Percentiles rank a stretch among this genome's conserved stretches.
These are phyloP conservation scores for Pseudomugil tenellus DNA, from an alignment of 2,797 vertebrate species.

Conservation along the genomic window DNA sequence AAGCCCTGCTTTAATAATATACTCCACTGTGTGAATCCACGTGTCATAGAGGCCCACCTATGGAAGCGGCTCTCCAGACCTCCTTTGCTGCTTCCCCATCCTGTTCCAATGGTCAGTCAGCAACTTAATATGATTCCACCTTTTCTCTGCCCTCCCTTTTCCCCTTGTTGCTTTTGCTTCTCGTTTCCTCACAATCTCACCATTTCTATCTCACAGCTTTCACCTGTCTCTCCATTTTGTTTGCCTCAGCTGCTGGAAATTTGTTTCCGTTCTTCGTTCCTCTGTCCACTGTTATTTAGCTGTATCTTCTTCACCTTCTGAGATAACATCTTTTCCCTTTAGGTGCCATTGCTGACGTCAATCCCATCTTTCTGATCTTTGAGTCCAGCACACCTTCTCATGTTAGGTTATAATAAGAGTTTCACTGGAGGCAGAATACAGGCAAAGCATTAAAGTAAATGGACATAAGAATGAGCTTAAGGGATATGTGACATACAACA, in stretches of 20 bases:
- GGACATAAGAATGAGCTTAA: slow-evolving; percentile 3
- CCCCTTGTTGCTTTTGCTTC: too few species aligned
- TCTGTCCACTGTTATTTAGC: slow-evolving; percentile 19
- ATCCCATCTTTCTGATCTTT: slow-evolving; percentile 9
- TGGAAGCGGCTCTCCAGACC: slow-evolving; percentile 71
- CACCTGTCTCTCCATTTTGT: slow-evolving; percentile 9
- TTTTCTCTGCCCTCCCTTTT: slow-evolving; percentile 45
- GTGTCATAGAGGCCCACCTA: slow-evolving; percentile 70
- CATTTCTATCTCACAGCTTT: slow-evolving; percentile 41
- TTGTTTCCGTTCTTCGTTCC: slow-evolving; percentile 5
- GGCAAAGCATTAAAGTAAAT: slow-evolving; percentile 31
- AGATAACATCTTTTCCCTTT: neutral
- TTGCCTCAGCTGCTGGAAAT: slow-evolving; percentile 3
- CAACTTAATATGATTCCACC: slow-evolving; percentile 60
- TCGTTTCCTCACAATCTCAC: slow-evolving; percentile 40
- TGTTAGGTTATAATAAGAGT: slow-evolving; percentile 16
- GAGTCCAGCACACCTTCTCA: slow-evolving; percentile 13
- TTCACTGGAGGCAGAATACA: slow-evolving; percentile 27
- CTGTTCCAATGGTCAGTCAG: slow-evolving; percentile 80
- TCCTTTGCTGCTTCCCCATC: slow-evolving; percentile 78
- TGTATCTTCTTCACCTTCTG: slow-evolving; percentile 4
- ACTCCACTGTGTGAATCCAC: slow-evolving; percentile 43
- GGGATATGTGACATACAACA: slow-evolving; percentile 7
- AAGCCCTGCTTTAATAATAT: slow-evolving; percentile 42
- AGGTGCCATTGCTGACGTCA: neutral